Evolutionary conservation across 92 coral and sea anemone genomes (phyloP).

Genomic region (Metridium senile): DNA sequence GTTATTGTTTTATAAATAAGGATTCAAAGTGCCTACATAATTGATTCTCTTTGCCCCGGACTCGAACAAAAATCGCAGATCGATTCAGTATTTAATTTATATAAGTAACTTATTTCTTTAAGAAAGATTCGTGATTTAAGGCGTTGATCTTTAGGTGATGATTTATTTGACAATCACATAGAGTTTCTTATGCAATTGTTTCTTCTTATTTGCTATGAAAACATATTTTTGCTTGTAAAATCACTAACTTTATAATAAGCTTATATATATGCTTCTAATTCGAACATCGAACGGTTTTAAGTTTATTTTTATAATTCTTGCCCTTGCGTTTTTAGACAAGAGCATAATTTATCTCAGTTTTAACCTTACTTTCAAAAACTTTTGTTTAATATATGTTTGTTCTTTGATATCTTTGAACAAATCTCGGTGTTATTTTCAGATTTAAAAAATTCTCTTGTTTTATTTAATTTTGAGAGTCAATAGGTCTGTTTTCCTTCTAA

Average conservation of each 20-base stretch:
- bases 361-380: background rate
- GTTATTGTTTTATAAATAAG: background rate
- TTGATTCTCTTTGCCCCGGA: background rate
- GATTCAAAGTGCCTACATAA: background rate
- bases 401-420: background rate
- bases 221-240: no score
- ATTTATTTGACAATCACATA: background rate
- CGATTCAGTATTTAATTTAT: no score
- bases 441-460: background rate
- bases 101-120: no score
- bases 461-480: background rate
- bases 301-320: background rate
- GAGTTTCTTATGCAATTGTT: no score
- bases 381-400: background rate
- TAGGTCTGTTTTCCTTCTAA: no score
- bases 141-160: background rate
- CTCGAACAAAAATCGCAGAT: background rate
- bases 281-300: background rate
- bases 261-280: no score
- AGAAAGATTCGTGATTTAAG: no score
- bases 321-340: background rate
- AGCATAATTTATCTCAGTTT: no score
- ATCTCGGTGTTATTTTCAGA: background rate
- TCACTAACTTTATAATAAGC: no score
- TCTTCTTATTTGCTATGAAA: no score